A percentile compares a stretch with the other conserved stretches of the same genome.
These are phyloP conservation scores for Scolopax mira DNA, from an alignment of 2,113 vertebrate species.

Conservation along the genomic window DNA sequence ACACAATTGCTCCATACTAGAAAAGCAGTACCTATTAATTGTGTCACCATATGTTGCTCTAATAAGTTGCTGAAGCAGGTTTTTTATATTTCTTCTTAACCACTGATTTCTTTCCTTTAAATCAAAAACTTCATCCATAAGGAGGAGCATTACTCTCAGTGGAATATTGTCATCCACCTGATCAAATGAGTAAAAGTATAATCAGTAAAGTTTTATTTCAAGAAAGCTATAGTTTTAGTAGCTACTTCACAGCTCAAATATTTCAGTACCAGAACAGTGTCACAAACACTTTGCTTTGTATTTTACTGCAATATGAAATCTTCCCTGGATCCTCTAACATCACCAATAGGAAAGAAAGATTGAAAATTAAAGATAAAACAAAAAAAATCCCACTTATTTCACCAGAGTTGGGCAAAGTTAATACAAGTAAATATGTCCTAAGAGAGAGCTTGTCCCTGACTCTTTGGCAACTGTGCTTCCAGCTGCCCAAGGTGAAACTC, in stretches of 20 bases:
- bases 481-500: not conserved
- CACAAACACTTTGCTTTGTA: not conserved
- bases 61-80: conserved; percentile 96
- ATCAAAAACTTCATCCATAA: conserved; percentile 99
- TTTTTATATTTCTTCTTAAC: conserved; percentile 98
- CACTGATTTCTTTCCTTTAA: conserved; percentile 98
- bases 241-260: not conserved
- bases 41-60: conserved; percentile 96
- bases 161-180: conserved; percentile 99
- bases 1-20: not conserved
- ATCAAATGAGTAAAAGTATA: not conserved
- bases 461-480: not conserved
- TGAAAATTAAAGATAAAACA: not conserved
- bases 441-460: not conserved
- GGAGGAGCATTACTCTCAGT: conserved; percentile 93
- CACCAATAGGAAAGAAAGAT: not conserved
- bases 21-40: conserved; percentile 88
- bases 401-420: not conserved
- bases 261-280: not conserved
- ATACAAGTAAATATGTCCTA: not conserved
- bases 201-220: not conserved
- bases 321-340: not conserved
- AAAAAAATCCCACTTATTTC: not conserved
- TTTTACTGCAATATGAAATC: not conserved
- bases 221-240: not conserved